Evolutionary conservation across 2,113 vertebrate species (phyloP).

Genomic region (Chlamydotis undulata): DNA sequence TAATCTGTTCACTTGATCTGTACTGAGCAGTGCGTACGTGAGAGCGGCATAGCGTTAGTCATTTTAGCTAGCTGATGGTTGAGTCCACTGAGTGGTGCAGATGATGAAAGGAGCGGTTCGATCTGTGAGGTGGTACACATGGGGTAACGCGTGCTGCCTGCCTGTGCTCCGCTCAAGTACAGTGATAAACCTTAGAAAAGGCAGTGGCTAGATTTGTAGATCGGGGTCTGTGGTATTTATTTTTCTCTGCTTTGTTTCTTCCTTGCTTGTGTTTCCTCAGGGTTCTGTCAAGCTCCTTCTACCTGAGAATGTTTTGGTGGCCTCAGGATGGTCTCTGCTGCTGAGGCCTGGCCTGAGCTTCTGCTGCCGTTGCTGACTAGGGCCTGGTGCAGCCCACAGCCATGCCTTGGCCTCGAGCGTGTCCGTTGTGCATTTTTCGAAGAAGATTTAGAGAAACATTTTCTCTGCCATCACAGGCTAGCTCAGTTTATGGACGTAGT

Average conservation of each 20-base stretch:
- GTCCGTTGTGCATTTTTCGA: background rate
- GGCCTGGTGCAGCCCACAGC: background rate
- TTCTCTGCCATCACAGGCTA: background rate
- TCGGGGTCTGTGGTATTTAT: background rate
- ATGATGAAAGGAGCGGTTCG: background rate
- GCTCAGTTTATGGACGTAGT: background rate
- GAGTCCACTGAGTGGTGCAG: background rate
- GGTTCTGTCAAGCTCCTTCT: background rate
- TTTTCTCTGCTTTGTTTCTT: background rate
- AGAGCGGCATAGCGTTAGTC: background rate
- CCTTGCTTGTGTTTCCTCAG: background rate
- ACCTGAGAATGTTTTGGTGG: background rate
- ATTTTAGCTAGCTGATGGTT: background rate
- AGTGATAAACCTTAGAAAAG: background rate
- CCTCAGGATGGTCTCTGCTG: background rate
- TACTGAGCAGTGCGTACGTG: background rate
- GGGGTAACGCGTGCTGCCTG: rapidly evolving
- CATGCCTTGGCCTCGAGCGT: background rate
- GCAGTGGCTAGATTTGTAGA: background rate
- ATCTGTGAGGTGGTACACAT: rapidly evolving
- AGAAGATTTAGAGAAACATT: background rate
- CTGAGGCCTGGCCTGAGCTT: background rate
- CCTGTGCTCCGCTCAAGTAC: background rate
- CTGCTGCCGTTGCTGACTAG: rapidly evolving
- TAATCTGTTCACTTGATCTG: background rate